These are phyloP conservation scores for Sisor rabdophorus DNA, from an alignment of 2,113 vertebrate species.

Conservation along the genomic window DNA sequence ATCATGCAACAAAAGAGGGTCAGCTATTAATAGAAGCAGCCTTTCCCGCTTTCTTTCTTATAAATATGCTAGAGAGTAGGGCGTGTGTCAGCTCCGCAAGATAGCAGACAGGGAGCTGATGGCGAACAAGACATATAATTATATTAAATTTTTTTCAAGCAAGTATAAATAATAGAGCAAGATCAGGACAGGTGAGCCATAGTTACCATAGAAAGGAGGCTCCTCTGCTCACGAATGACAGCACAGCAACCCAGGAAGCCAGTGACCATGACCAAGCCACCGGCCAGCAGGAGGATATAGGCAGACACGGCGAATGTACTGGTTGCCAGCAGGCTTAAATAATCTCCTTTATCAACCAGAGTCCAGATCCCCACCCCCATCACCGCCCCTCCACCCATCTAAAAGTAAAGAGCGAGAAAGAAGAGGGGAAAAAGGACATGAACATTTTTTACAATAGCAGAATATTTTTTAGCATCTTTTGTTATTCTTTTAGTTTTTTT, in stretches of 20 bases:
- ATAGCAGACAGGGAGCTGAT: neutral
- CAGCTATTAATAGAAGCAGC: slow-evolving; percentile 65
- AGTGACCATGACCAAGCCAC: slow-evolving; percentile 75
- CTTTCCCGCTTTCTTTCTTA: slow-evolving; percentile 35
- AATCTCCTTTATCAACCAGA: slow-evolving; percentile 78
- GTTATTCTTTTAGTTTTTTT: too few relatives aligned
- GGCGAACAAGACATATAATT: slow-evolving; percentile 6
- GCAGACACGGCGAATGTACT: slow-evolving; percentile 79
- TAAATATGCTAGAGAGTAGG: slow-evolving; percentile 59
- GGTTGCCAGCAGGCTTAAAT: slow-evolving; percentile 77
- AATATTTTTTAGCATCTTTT: neutral
- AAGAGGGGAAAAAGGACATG: neutral
- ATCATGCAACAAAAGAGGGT: slow-evolving; percentile 46
- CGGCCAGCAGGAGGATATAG: slow-evolving; percentile 79
- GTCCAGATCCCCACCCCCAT: slow-evolving; percentile 81
- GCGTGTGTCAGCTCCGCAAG: slow-evolving; percentile 36
- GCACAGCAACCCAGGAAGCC: slow-evolving; percentile 82
- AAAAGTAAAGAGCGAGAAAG: slow-evolving; percentile 33
- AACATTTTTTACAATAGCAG: neutral
- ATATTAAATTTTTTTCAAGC: neutral
- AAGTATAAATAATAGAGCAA: neutral
- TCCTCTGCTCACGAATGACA: slow-evolving; percentile 75
- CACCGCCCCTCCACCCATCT: slow-evolving; percentile 76
- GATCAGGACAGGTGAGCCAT: neutral
- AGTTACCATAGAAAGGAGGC: slow-evolving; percentile 72